Percentiles rank a stretch among this genome's conserved stretches.
Conservation (phyloP, 1,140 invertebrate genomes). For the Leptestheria dahalacensis region DNA sequence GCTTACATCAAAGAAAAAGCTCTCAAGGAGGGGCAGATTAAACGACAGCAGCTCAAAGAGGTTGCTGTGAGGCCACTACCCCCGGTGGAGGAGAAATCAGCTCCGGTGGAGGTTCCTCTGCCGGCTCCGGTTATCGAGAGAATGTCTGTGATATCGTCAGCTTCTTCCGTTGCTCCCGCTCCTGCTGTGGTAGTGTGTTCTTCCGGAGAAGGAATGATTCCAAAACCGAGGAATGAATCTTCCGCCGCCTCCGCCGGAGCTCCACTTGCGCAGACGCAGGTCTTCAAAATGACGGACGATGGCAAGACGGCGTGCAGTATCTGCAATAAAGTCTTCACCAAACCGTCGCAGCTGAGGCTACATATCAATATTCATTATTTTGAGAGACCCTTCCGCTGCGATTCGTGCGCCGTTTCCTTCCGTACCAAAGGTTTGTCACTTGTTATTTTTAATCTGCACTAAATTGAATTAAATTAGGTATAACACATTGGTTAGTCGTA, state of each 20-base stretch:
- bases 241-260: constrained; percentile 13
- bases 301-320: constrained; percentile 68
- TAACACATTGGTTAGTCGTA: too few relatives aligned
- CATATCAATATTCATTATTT: constrained; percentile 95
- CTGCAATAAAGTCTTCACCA: constrained; percentile 79
- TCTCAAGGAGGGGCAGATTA: constrained; percentile 54
- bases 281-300: constrained; percentile 46
- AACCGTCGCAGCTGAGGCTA: constrained; percentile 70
- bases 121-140: neutral
- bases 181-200: neutral
- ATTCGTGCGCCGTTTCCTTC: constrained; percentile 78
- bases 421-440: constrained; percentile 78
- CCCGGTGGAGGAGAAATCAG: neutral
- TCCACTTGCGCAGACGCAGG: neutral
- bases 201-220: neutral
- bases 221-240: constrained; percentile 22
- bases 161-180: constrained; percentile 1
- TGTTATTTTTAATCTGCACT: too few relatives aligned
- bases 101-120: neutral
- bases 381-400: constrained; percentile 79
- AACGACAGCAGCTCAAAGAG: constrained; percentile 35
- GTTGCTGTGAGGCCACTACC: neutral
- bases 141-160: constrained; percentile 13
- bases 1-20: constrained; percentile 58
- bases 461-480: too few relatives aligned